These are phyloP conservation scores for Pachyseris speciosa DNA, from an alignment of 64 coral and sea anemone species.

Conservation along the genomic window DNA sequence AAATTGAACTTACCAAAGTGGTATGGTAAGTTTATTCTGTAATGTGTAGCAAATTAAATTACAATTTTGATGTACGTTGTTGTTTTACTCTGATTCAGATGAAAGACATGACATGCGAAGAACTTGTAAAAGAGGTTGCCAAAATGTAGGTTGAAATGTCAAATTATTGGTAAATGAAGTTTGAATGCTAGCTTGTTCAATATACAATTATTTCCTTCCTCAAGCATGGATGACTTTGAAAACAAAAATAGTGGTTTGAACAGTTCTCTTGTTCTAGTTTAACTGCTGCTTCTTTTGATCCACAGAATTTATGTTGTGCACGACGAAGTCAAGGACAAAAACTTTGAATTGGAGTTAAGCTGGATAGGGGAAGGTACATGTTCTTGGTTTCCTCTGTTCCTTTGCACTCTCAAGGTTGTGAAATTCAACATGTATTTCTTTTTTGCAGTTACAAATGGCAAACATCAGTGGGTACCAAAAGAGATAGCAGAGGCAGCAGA, in stretches of 20 bases:
- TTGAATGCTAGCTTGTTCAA: too few species aligned
- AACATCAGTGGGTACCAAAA: constrained; percentile 96
- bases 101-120: constrained; percentile 88
- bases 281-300: not conserved
- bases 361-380: constrained; percentile 91
- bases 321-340: constrained; percentile 99
- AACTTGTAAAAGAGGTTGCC: constrained; percentile 98
- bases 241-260: not conserved
- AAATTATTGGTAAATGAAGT: not conserved
- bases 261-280: not conserved
- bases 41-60: not conserved
- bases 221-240: not conserved
- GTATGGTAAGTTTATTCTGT: too few species aligned
- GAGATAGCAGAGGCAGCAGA: constrained; percentile 92
- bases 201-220: too few species aligned
- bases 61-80: not conserved
- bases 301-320: constrained; percentile 97
- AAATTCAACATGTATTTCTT: not conserved
- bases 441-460: constrained; percentile 87
- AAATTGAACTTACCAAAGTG: too few species aligned
- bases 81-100: constrained; percentile 50
- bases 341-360: constrained; percentile 94
- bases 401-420: not conserved
- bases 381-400: not conserved
- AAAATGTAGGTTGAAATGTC: constrained; percentile 92